Conservation (phyloP, 2,797 vertebrate species). For the Carcharodon carcharias region DNA sequence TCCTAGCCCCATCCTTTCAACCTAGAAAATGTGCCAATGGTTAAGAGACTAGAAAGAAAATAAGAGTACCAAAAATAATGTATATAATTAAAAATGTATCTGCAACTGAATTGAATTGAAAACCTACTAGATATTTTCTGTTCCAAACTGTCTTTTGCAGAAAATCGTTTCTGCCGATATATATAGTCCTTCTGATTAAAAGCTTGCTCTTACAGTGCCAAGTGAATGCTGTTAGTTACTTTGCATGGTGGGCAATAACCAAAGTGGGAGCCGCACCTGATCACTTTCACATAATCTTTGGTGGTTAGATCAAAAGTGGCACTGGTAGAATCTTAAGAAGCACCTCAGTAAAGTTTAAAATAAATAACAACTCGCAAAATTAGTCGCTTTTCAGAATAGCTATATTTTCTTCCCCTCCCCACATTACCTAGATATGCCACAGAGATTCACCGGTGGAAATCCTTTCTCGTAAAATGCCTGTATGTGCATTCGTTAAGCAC, state of each 20-base stretch:
- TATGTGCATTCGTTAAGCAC: neutral
- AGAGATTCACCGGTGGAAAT: neutral
- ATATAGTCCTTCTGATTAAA: too few species aligned
- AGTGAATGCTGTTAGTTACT: neutral
- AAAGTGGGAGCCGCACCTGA: neutral
- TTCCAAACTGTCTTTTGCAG: too few species aligned
- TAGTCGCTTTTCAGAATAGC: neutral
- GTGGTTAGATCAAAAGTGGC: neutral
- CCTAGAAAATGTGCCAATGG: too few species aligned
- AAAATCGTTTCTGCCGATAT: too few species aligned
- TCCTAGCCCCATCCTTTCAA: too few species aligned
- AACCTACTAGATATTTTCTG: too few species aligned
- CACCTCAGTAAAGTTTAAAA: neutral
- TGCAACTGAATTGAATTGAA: too few species aligned
- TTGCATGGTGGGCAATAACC: neutral
- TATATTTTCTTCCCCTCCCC: neutral
- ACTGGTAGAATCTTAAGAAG: neutral
- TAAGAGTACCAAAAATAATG: too few species aligned
- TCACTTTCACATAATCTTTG: too few species aligned
- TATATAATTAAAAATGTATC: too few species aligned
- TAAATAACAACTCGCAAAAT: neutral
- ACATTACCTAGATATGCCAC: neutral
- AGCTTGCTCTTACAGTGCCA: too few species aligned
- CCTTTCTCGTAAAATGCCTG: neutral
- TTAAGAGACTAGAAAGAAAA: too few species aligned